Evolutionary conservation across 37 sponge, comb jelly and placozoan genomes (phyloP).

Genomic region (Spongilla lacustris): DNA sequence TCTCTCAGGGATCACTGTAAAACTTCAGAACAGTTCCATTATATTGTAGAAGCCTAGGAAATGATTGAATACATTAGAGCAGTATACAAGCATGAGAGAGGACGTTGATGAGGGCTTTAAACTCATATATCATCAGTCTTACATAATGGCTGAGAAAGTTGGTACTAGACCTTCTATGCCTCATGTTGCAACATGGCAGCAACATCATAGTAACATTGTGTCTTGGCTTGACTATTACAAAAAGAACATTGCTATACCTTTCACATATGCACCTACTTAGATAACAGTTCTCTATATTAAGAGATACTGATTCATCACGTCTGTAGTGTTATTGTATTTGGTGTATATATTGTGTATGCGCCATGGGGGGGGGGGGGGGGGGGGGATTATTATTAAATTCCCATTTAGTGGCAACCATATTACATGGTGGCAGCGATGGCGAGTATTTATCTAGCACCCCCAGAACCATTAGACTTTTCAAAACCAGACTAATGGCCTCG

Average conservation of each 20-base stretch:
- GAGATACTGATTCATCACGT: slow-evolving; percentile 8
- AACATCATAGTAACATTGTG: slow-evolving; percentile 45
- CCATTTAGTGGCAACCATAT: neutral
- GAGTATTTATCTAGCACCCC: slow-evolving; percentile 6
- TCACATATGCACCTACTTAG: slow-evolving; percentile 16
- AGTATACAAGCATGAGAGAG: slow-evolving; percentile 20
- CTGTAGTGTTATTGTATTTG: slow-evolving; percentile 1
- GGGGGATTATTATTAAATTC: neutral
- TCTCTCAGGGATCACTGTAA: slow-evolving; percentile 49
- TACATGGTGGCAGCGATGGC: slow-evolving; percentile 48
- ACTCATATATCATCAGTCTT: slow-evolving; percentile 41
- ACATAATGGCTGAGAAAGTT: slow-evolving; percentile 36
- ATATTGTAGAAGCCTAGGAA: slow-evolving; percentile 50
- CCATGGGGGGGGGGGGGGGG: neutral
- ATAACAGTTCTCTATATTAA: slow-evolving; percentile 21
- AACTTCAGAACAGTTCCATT: slow-evolving; percentile 41
- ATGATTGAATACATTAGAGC: slow-evolving; percentile 25
- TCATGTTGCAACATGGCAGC: slow-evolving; percentile 45
- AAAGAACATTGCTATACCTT: slow-evolving; percentile 39
- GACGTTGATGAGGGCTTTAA: slow-evolving; percentile 39
- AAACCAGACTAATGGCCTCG: slow-evolving; percentile 29
- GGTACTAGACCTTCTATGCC: slow-evolving; percentile 45
- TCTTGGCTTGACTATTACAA: slow-evolving; percentile 34
- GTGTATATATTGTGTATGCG: neutral
- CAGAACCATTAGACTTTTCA: slow-evolving; percentile 11